Percentiles rank a stretch among this genome's conserved stretches.
Evolutionary conservation across 2,113 vertebrate genomes (phyloP).

Genomic region (Hylia prasina): DNA sequence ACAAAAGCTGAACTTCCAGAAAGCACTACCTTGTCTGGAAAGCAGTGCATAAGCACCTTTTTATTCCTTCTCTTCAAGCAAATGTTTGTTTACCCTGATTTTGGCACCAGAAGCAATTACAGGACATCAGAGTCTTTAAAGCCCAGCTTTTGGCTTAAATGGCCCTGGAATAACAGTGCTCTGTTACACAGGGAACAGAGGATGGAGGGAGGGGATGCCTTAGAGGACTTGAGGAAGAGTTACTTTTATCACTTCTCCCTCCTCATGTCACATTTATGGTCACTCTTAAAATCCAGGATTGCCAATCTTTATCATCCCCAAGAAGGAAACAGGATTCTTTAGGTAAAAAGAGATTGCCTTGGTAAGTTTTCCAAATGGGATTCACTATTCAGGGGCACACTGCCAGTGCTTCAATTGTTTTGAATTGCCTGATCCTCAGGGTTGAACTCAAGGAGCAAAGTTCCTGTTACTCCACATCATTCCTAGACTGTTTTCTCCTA

Average conservation of each 20-base stretch:
- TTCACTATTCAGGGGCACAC: background rate
- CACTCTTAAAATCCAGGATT: background rate
- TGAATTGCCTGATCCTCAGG: background rate
- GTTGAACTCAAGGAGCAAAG: background rate
- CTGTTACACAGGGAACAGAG: background rate
- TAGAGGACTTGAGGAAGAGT: background rate
- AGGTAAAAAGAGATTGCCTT: background rate
- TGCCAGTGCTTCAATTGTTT: background rate
- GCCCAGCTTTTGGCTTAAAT: background rate
- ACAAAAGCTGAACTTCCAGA: background rate
- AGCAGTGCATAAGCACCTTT: background rate
- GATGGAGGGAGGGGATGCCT: background rate
- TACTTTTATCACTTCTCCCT: background rate
- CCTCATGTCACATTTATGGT: background rate
- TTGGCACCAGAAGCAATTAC: background rate
- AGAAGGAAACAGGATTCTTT: background rate
- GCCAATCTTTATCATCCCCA: background rate
- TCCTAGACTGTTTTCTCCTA: background rate
- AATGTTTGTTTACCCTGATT: background rate
- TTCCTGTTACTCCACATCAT: background rate
- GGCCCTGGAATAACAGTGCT: background rate
- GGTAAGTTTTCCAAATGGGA: background rate
- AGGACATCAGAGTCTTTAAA: background rate
- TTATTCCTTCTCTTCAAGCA: background rate
- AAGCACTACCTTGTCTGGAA: background rate